phyloP scores from a whole-genome alignment of 2,888 invertebrate species.

The Hyppa rectilinea region DNA sequence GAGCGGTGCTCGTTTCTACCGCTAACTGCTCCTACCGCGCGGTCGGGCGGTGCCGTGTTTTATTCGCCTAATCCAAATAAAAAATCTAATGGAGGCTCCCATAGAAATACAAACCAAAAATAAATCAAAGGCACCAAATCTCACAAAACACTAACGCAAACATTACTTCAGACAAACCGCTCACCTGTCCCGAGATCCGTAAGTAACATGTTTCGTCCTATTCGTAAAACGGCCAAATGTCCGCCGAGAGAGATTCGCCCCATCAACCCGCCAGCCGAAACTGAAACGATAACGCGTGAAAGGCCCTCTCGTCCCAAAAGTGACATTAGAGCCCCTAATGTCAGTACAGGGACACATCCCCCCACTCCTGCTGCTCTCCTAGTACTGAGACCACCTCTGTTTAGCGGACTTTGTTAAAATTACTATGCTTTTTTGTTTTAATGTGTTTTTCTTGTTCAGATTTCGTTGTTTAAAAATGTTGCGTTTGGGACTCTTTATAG shows the following conservation, averaged over 20 bases:
- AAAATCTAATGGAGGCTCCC: neutral
- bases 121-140: neutral
- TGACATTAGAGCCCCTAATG: conserved; percentile 67
- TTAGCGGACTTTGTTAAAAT: conserved; percentile 72
- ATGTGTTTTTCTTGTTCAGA: conserved; percentile 69
- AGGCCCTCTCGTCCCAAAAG: conserved; percentile 63
- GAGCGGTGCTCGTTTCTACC: too few relatives aligned
- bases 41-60: too few relatives aligned
- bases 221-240: conserved; percentile 60
- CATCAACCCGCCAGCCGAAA: conserved; percentile 63
- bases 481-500: conserved; percentile 51
- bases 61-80: neutral
- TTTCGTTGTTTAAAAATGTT: conserved; percentile 54
- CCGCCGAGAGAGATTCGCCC: conserved; percentile 64
- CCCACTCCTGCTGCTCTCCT: conserved; percentile 63
- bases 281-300: conserved; percentile 69
- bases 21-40: too few relatives aligned
- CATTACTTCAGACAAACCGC: neutral
- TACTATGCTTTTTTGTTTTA: conserved; percentile 63
- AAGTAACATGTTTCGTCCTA: conserved; percentile 53
- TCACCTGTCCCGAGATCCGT: conserved; percentile 41
- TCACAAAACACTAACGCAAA: neutral
- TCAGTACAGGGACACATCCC: conserved; percentile 70
- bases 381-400: conserved; percentile 64
- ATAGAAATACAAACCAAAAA: too few relatives aligned